Evolutionary conservation across 2,888 invertebrate species (phyloP).

Genomic region (Lysandra coridon): DNA sequence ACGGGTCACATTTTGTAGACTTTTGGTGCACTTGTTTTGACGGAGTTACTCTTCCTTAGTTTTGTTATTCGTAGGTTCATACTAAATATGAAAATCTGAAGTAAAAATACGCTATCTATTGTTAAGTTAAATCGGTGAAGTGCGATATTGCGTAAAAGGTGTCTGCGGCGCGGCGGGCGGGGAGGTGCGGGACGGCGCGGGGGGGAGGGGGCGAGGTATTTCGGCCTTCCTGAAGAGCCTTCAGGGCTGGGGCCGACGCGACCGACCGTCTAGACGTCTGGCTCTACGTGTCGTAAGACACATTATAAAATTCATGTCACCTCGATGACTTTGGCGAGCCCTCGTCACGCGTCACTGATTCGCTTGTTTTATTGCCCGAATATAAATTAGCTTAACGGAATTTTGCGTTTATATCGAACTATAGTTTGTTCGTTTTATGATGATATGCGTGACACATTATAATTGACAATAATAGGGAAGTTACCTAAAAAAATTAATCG

Average conservation of each 20-base stretch:
- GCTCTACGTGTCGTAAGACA: conserved; percentile 50
- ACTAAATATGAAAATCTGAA: neutral
- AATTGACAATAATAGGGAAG: too few relatives aligned
- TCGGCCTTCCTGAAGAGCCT: conserved; percentile 67
- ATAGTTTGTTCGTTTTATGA: too few relatives aligned
- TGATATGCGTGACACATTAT: too few relatives aligned
- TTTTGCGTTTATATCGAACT: neutral
- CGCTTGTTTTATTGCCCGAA: neutral
- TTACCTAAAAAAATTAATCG: too few relatives aligned
- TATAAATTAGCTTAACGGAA: conserved; percentile 10
- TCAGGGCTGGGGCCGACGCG: conserved; percentile 59
- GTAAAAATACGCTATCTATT: neutral
- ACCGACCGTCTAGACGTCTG: conserved; percentile 70
- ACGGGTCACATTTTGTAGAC: too few relatives aligned
- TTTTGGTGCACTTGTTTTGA: too few relatives aligned
- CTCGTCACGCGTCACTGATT: conserved; percentile 34
- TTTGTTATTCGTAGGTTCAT: too few relatives aligned
- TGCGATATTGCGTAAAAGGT: conserved; percentile 47
- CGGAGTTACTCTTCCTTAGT: too few relatives aligned
- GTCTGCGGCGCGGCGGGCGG: conserved; percentile 16
- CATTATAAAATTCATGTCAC: conserved; percentile 46
- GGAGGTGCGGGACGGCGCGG: conserved; percentile 39
- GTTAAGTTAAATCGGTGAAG: neutral
- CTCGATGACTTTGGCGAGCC: conserved; percentile 43
- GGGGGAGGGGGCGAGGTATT: conserved; percentile 45